Base-by-base conservation (phyloP, 2,888 invertebrate species). In the Chrysolina oricalcia region DNA sequence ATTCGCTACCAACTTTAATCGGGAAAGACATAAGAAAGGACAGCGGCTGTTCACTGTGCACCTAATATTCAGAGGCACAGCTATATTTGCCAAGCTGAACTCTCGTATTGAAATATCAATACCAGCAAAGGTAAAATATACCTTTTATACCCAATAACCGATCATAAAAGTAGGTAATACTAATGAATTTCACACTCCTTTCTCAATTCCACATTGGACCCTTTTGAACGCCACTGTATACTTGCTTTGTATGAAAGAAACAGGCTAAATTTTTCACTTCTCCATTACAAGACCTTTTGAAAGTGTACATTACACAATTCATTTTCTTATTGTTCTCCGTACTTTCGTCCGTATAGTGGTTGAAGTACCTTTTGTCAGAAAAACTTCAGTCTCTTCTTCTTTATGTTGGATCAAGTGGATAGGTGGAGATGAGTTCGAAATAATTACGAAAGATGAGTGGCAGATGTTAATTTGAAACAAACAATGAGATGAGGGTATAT, bases 281-380 rank as follows among this genome's bases (percentile, higher is more conserved):
- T 77, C 69, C 72, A 70, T 74, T 72, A 70, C 71, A 74, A 67
- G 63, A 76, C 64, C 77, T 66, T 68, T 74, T 46, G 53, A 78
- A 64, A 72, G 63, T 79, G 77, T 75, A 73, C 78, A 82, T 83
- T 82, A 83, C 80, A 82, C 83, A 82, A 83, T 83, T 83, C 81
- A 82, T 83, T 83, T 82, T 79, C 78, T 78, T 81, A 77, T 81
- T 80, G 75, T 78, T 75, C 73, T 72, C 70, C 69, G 70, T 73
- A 72, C 72, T 50, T 73, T 77, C 48, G 73, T 75, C 65, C 43
- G 70, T 68, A 53, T 68, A 76, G 75, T 70, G 72, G 72, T 71
- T 78, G 66, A 68, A 78, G 78, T 74, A 70, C 48, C 65, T 78
- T 78, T 78, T 76, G 78, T 78, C 74, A 73, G 73, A 41, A 68